Evolutionary conservation across 2,888 invertebrate species (phyloP), one percentile per base, ranked within the genome.

Genomic region (Saturnia japonica): DNA sequence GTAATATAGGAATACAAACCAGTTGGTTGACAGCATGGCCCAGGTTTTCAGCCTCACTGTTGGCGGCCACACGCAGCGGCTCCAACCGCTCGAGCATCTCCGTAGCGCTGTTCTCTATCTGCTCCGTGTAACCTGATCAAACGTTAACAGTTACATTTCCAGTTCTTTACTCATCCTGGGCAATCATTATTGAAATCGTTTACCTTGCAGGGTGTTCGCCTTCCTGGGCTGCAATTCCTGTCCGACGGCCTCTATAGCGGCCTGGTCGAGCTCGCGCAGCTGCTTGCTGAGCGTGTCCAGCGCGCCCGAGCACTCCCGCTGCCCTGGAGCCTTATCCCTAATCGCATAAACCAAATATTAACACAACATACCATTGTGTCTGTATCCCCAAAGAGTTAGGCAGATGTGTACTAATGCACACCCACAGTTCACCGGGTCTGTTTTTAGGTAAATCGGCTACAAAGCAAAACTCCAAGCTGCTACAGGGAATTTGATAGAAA

Each of bases 261-360:
- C 97, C 74, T 97, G 96, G 88, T 99, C 99, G 70, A 99, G 91
- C 70, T 97, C 96, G 0, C 97, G 95, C 9, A 98, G 96, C 77
- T 96, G 96, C 1, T 95, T 95, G 75, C 95, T 96, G 12, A 99
- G 92, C 0, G 96, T 96, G 51, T 97, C 97, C 57, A 98, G 95
- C 0, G 97, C 98, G 0, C 95, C 95, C 67, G 97, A 97, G 87
- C 99, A 99, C 88, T 99, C 99, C 7, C 96, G 96, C 88, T 99
- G 99, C 0, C 99, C 99, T 0, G 99, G 99, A 0, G 99, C 99
- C 81, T 98, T 98, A 85, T 99, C 99, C 70, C 97, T 97, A 83
- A 1, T 72, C 54, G 12, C 22, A 22, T 9, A 22, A n/a, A n/a
- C 8, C 54, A 9, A 69, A 16, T 42, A 54, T n/a, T n/a, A n/a